Evolutionary conservation across 2,888 invertebrate genomes (phyloP), one percentile per base, ranked within the genome.

Genomic region (Pheosia tremula): DNA sequence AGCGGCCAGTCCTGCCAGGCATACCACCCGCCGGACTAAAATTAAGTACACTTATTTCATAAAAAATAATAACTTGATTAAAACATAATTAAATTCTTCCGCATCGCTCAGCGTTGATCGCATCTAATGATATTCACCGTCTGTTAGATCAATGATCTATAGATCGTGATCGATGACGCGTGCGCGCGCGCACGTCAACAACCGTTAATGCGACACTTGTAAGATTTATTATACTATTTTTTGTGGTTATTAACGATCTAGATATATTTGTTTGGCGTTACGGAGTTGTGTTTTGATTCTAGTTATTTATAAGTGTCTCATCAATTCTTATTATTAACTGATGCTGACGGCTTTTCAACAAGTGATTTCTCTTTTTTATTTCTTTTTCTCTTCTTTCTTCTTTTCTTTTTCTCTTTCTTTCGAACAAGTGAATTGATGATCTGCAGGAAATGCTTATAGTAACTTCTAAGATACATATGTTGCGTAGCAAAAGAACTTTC

Each of bases 121-220:
- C 77, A 62, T 39, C 68, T 74, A 75, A 81, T 79, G 70, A 71
- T 77, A 80, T 72, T 77, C 69, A 65, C 66, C 68, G 67, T 70
- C 54, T 60, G 63, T 60, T 80, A 74, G 79, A 83, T 81, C 81
- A 83, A 77, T 79, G 84, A 82, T 85, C 85, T 79, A 82, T 81
- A 77, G 78, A 81, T 81, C 81, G 71, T 81, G 83, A 80, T 80
- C 79, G 74, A 80, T 75, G 74, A 76, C 81, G 79, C 78, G 68
- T 63, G 78, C 79, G 79, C 73, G 79, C 73, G 69, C 72, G 73
- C 66, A 59, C 56, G 76, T 72, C 79, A 64, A 66, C 67, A 75
- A 77, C 79, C 74, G 81, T 80, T 83, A 80, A 76, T 71, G 72
- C 63, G 79, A 77, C 78, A 78, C 72, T 68, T 70, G 72, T 74